These are phyloP conservation scores for Drosophila mauritiana DNA, from an alignment of 1,140 invertebrate species.

Conservation along the genomic window DNA sequence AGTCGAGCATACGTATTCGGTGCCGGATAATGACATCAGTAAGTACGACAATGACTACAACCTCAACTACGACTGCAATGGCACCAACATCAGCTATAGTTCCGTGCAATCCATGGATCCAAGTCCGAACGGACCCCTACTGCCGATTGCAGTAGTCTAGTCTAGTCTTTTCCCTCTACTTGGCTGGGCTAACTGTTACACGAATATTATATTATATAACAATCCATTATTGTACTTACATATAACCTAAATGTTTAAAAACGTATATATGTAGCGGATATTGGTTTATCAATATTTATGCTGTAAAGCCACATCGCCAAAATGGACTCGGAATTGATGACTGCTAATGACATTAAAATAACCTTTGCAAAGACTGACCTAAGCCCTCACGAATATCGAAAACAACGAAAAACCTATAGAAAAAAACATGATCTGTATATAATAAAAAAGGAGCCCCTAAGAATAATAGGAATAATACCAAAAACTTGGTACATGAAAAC, in stretches of 20 bases:
- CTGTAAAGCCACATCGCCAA: no score
- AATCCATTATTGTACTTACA: background rate
- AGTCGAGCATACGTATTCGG: constrained; percentile 43
- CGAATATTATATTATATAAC: constrained; percentile 1
- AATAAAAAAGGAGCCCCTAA: no score
- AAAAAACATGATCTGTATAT: no score
- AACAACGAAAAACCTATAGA: no score
- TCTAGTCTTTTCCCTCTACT: background rate
- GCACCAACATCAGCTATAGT: background rate
- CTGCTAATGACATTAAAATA: no score
- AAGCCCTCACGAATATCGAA: no score
- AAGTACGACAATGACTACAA: constrained; percentile 22
- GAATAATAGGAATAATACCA: no score
- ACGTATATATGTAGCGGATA: background rate
- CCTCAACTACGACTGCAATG: no score
- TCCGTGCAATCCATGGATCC: background rate
- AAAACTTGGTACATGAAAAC: no score
- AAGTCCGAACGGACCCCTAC: background rate
- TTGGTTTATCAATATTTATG: background rate
- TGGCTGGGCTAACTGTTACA: background rate
- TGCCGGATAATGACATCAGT: constrained; percentile 61
- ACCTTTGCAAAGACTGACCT: no score
- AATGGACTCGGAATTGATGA: no score
- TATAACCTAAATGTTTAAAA: background rate
- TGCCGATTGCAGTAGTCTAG: background rate